These are phyloP conservation scores for Nothobranchius furzeri DNA, from an alignment of 2,113 vertebrate species.

Conservation along the genomic window DNA sequence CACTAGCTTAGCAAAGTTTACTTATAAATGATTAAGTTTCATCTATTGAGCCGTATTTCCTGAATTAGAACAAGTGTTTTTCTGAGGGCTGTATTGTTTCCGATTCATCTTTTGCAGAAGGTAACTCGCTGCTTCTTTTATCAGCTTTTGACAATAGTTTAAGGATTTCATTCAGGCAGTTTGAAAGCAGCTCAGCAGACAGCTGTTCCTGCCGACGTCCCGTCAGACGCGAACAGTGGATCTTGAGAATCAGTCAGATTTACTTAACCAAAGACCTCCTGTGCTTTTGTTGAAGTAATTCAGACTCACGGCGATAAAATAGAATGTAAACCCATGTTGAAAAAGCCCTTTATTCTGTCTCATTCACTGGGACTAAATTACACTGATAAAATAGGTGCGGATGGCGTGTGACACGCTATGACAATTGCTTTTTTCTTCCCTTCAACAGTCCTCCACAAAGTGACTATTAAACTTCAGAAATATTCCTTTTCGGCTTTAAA, in stretches of 20 bases:
- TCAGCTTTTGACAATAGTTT: conserved; percentile 28
- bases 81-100: background rate
- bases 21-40: background rate
- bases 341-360: conserved; percentile 4
- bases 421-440: background rate
- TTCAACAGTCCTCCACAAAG: conserved; percentile 1
- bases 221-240: conserved; percentile 21
- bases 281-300: conserved; percentile 42
- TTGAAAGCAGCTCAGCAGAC: conserved; percentile 28
- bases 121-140: conserved; percentile 30
- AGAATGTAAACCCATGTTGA: conserved; percentile 23
- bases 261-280: conserved; percentile 60
- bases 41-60: conserved; percentile 10
- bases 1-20: background rate
- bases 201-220: conserved; percentile 15
- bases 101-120: conserved; percentile 32
- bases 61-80: conserved; percentile 1
- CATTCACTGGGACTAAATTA: background rate
- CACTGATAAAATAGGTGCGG: background rate
- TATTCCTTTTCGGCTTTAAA: conserved; percentile 42
- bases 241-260: conserved; percentile 39
- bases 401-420: background rate
- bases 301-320: conserved; percentile 31
- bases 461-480: conserved; percentile 56
- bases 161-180: conserved; percentile 34